Conservation (phyloP, 2,797 vertebrate genomes). For the Acrossocheilus fasciatus region DNA sequence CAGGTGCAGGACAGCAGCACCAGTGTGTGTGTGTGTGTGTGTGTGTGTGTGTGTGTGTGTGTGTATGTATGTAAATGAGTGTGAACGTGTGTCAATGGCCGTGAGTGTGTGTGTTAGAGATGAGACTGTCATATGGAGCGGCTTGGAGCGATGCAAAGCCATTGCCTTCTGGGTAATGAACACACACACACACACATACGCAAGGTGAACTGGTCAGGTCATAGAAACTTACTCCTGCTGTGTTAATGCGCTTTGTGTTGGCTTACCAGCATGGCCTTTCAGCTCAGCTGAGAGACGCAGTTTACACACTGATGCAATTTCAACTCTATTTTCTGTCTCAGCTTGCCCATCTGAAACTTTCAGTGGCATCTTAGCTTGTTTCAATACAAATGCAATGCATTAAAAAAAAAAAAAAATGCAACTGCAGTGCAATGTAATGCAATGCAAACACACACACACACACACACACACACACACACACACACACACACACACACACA, state of each 20-base stretch:
- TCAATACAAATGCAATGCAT: neutral
- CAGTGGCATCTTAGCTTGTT: neutral
- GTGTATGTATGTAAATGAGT: conserved; percentile 56
- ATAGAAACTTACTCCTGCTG: conserved; percentile 39
- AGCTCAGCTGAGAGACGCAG: neutral
- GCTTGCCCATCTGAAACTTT: conserved; percentile 20
- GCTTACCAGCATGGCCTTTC: conserved; percentile 28
- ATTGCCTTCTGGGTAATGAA: conserved; percentile 59
- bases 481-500: too few species aligned
- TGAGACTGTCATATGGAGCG: conserved; percentile 63
- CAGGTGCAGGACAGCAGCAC: conserved; percentile 63
- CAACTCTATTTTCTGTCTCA: conserved; percentile 9
- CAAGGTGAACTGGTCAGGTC: conserved; percentile 25
- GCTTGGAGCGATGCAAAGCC: conserved; percentile 57
- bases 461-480: too few species aligned
- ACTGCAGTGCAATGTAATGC: neutral
- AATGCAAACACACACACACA: neutral
- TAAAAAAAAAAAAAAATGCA: neutral
- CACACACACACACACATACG: conserved; percentile 13
- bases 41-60: conserved; percentile 56
- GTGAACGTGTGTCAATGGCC: conserved; percentile 52
- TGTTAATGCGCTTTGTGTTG: conserved; percentile 23
- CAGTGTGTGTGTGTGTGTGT: conserved; percentile 47
- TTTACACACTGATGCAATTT: conserved; percentile 11
- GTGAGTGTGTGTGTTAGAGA: conserved; percentile 53